These are phyloP conservation scores for Drosophila teissieri DNA, from an alignment of 1,140 invertebrate species.

Conservation along the genomic window DNA sequence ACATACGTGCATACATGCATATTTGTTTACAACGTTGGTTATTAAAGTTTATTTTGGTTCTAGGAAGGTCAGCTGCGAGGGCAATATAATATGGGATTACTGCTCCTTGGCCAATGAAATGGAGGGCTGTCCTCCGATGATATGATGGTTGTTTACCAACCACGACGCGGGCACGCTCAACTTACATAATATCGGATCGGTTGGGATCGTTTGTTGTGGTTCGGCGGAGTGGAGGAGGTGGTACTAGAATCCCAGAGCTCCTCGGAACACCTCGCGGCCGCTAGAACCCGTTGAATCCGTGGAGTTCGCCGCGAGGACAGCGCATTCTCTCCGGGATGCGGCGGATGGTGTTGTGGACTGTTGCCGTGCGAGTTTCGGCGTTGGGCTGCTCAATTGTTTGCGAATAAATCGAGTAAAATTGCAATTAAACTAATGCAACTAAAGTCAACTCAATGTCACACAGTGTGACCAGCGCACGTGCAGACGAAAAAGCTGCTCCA, in stretches of 20 bases:
- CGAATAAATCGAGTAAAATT: conserved; percentile 34
- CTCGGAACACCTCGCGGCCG: conserved; percentile 20
- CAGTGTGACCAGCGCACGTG: conserved; percentile 26
- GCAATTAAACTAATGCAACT: conserved; percentile 39
- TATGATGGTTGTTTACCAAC: conserved; percentile 27
- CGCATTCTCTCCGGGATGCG: conserved; percentile 21
- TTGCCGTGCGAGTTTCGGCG: conserved; percentile 6
- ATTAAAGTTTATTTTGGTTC: background rate
- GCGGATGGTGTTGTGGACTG: conserved; percentile 6
- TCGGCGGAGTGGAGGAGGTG: conserved; percentile 8
- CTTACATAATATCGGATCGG: conserved; percentile 41
- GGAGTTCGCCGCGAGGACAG: conserved; percentile 5
- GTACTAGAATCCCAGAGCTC: background rate
- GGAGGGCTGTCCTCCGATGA: background rate
- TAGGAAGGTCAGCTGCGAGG: background rate
- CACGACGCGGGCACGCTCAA: conserved; percentile 22
- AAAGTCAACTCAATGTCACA: conserved; percentile 55
- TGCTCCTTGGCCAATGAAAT: background rate
- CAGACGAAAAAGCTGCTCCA: background rate
- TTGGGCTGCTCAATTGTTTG: conserved; percentile 22
- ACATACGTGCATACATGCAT: background rate
- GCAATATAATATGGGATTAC: background rate
- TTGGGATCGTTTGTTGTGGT: conserved; percentile 38
- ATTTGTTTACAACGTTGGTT: background rate
- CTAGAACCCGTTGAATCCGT: conserved; percentile 30